Conservation (phyloP, 2,113 vertebrate genomes). For the Sardina pilchardus region DNA sequence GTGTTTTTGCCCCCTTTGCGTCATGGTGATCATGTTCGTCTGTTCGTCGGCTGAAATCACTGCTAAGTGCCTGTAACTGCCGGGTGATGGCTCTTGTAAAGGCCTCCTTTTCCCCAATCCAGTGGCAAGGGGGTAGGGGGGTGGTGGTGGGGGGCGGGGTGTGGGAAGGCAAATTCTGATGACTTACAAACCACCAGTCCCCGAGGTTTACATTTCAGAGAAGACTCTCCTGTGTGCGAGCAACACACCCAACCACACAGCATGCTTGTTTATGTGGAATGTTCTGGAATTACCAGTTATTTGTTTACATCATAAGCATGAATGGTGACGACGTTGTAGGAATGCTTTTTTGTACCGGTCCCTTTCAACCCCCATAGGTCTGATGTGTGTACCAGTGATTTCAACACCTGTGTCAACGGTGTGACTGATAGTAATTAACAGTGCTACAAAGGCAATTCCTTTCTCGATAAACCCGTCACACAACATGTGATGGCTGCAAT, state of each 20-base stretch:
- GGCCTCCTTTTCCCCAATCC: background rate
- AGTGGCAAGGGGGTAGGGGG: background rate
- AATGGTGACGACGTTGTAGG: background rate
- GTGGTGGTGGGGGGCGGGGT: background rate
- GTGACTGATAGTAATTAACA: background rate
- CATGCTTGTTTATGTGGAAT: background rate
- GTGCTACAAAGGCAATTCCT: background rate
- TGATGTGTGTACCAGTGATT: background rate
- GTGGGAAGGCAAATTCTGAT: background rate
- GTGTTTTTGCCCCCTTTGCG: background rate
- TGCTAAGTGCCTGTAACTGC: background rate
- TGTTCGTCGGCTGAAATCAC: background rate
- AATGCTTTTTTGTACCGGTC: background rate
- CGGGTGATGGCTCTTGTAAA: background rate
- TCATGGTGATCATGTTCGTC: background rate
- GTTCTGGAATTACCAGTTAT: background rate
- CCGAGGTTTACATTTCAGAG: background rate
- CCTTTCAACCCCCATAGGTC: no score
- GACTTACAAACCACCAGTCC: background rate
- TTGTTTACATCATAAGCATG: background rate
- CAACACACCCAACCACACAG: no score
- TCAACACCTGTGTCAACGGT: background rate
- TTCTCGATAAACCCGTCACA: background rate
- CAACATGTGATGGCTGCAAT: background rate
- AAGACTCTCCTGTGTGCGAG: background rate